Conservation (phyloP, 1,140 invertebrate species). For the Euura lappo region DNA sequence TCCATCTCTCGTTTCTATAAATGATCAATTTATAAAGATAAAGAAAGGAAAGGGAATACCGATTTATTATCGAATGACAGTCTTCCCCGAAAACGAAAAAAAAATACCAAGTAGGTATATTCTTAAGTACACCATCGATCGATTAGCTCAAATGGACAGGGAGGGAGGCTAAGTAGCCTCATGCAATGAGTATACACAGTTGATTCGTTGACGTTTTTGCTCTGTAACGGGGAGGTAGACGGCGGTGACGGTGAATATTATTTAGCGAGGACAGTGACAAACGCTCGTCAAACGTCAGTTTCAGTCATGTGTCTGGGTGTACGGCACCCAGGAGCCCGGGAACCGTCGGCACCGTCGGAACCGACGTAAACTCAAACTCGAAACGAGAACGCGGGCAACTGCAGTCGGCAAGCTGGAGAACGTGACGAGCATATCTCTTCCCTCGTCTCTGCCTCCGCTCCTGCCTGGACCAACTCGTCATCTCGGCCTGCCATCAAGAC, state of each 20-base stretch:
- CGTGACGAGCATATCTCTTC: slow-evolving; percentile 51
- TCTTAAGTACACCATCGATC: neutral
- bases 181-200: neutral
- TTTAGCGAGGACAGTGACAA: slow-evolving; percentile 60
- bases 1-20: no score
- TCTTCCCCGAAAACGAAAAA: no score
- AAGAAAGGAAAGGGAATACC: no score
- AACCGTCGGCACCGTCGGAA: slow-evolving; percentile 34
- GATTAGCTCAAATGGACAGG: neutral
- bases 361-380: no score
- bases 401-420: slow-evolving; percentile 33
- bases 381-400: no score
- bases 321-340: slow-evolving; percentile 23
- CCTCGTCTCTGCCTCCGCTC: neutral
- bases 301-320: slow-evolving; percentile 33
- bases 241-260: slow-evolving; percentile 49
- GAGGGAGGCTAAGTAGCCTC: no score
- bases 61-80: no score
- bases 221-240: neutral
- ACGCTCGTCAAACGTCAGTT: slow-evolving; percentile 57
- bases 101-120: no score
- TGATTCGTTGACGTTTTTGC: no score
- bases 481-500: slow-evolving; percentile 39
- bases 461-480: slow-evolving; percentile 41
- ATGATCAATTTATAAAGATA: no score